Evolutionary conservation across 23 tunicate species (phyloP), one percentile per base, ranked within the genome.

Genomic region (Oikopleura dioica): DNA sequence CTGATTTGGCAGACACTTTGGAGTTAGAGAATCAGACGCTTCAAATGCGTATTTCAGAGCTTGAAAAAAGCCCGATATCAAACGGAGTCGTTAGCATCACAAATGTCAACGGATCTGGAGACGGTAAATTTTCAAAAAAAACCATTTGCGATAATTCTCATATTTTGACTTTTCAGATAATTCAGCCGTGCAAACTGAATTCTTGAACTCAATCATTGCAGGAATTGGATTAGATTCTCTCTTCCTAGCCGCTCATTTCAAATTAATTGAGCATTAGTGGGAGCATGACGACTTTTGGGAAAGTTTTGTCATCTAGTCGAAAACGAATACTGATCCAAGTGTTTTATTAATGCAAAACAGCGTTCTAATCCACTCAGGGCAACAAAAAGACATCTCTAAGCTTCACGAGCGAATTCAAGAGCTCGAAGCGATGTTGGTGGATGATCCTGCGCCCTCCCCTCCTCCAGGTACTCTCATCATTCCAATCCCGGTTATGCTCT

Each of bases 181-280:
- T n/a, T n/a, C n/a, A n/a, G n/a, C n/a, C n/a, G n/a, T n/a, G n/a
- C 85, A 81, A 28, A 77, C 55, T 59, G 86, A 85, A 29, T 89
- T 89, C 80, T 79, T 89, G 4, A 89, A 89, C 83, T 79, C 79
- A 24, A 89, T 89, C n/a, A 89, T 89, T 35, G 84, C 55, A 44
- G 55, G 55, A 9, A 44, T 44, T 9, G 55, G 9, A 44, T 21
- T 44, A 44, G 21, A 44, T 44, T 44, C 9, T 44, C 21, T 44
- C 55, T 44, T 9, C n/a, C n/a, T n/a, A n/a, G n/a, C n/a, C n/a
- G n/a, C n/a, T n/a, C n/a, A n/a, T n/a, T n/a, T n/a, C n/a, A n/a
- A n/a, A n/a, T n/a, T n/a, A 9, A 44, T 9, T 44, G 9, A 9
- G 55, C 9, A 44, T 44, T 44, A 44, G 21, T 44, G 9, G 55